Evolutionary conservation across 2,797 vertebrate genomes (phyloP), one percentile per base, ranked within the genome.

Genomic region (Potorous gilbertii): DNA sequence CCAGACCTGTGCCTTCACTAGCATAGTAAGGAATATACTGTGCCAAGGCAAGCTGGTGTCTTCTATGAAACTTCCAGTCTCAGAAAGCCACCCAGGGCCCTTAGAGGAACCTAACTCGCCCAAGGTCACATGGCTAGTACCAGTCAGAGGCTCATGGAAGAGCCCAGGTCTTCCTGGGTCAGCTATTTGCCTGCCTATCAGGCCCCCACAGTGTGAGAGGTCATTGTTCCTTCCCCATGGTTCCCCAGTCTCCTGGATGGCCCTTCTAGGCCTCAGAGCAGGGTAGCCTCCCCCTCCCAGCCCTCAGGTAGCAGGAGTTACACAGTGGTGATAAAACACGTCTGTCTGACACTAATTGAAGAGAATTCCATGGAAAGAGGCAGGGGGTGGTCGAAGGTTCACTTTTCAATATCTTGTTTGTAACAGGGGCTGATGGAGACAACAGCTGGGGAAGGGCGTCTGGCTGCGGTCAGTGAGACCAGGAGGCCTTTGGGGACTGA

Each of bases 391-490:
- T 98, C 98, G 96, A 98, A 98, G 95, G 98, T 98, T 98, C 98
- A 97, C 98, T 98, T 99, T 99, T 98, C 98, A 99, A 98, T 98
- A 91, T 99, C 99, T 99, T 98, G 98, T 99, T 99, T 99, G 98
- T 99, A 99, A 99, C 56, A 57, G 74, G 40, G 24, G 24, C 74
- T 98, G 98, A 98, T 98, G 98, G 97, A 98, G 97, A 97, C 97
- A 99, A 99, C 99, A 99, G 99, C 99, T 99, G 98, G 98, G 97
- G 96, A 74, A 98, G 90, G 97, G 97, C 40, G 92, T 98, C 98
- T 98, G 95, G 96, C 96, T 96, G 96, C 98, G 94, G 97, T 97
- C 97, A 96, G 94, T 57, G 96, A 94, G 90, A 93, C 95, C 97
- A 54, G 28, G 89, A 54, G 29, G 50, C 89, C 24, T 5, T 81